phyloP scores from a whole-genome alignment of 1,140 invertebrate species.

The Rhizoglyphus robini region DNA sequence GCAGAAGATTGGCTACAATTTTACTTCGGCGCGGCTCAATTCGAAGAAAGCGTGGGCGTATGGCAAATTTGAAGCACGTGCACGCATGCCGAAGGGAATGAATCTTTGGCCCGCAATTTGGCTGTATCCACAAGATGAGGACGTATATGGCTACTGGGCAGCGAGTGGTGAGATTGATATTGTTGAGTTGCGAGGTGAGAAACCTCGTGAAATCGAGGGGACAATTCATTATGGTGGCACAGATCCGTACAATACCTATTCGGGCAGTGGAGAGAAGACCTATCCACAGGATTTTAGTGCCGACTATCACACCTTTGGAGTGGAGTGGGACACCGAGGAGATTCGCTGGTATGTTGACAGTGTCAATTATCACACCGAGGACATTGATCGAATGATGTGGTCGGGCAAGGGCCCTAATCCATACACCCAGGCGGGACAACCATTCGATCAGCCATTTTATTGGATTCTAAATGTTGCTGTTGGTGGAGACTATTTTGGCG shows the following conservation, averaged over 20 bases:
- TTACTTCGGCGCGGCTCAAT: conserved; percentile 3
- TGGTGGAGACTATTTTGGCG: conserved; percentile 28
- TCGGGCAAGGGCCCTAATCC: conserved; percentile 1
- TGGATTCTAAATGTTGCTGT: conserved; percentile 30
- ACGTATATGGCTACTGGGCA: conserved; percentile 9
- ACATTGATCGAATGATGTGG: background rate
- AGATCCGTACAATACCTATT: background rate
- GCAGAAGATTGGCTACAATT: background rate
- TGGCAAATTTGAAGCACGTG: conserved; percentile 17
- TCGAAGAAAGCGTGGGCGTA: conserved; percentile 8
- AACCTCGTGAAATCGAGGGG: background rate
- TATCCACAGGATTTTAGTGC: conserved; percentile 28
- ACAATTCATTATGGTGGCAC: conserved; percentile 16
- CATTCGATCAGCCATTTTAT: conserved; percentile 25
- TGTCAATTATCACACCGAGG: too few species aligned
- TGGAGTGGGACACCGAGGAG: too few species aligned
- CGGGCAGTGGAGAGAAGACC: background rate
- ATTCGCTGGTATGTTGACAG: too few species aligned
- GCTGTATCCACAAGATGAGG: conserved; percentile 5
- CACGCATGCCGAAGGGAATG: background rate
- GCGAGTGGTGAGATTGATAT: conserved; percentile 18
- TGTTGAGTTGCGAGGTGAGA: conserved; percentile 6
- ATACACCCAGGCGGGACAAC: conserved; percentile 13
- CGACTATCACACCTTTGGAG: conserved; percentile 29
- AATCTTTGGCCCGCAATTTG: conserved; percentile 20